Evolutionary conservation across 2,797 vertebrate species (phyloP), one percentile per base, ranked within the genome.

Genomic region (Gambelia wislizenii): DNA sequence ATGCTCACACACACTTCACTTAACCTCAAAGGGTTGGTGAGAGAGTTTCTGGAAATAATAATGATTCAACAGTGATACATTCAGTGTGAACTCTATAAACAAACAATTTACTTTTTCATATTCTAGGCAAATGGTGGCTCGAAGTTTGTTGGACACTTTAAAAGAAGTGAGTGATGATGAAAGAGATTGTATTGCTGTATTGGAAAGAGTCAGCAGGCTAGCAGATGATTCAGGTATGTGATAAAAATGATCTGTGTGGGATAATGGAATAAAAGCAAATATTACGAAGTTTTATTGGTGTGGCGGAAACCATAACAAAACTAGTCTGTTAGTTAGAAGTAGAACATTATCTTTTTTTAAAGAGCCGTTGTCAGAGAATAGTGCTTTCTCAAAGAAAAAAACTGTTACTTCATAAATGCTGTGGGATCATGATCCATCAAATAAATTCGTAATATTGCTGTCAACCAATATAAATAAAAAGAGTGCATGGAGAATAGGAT

Each of bases 121-220:
- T 93, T 95, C 86, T 91, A 98, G 98, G 97, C 98, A 98, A 97
- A 98, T 98, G 98, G 98, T 98, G 97, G 98, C 98, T 92, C 97
- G 98, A 96, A 98, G 97, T 96, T 97, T 98, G 94, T 96, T 98
- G 96, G 98, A 98, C 93, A 98, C 98, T 39, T 96, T 98, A 95
- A 98, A 98, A 94, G 98, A 98, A 95, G 98, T 98, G 93, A 98
- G 98, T 39, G 98, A 98, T 92, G 98, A 98, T 94, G 98, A 98
- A 91, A 96, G 96, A 92, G 98, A 98, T 96, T 98, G 98, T 95
- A 96, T 98, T 93, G 97, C 98, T 94, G 98, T 98, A 89, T 93
- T 98, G 96, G 98, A 98, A 95, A 97, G 98, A 96, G 98, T 98
- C 95, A 97, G 97, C 96, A 97, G 97, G 96, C 97, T 98, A 95